A percentile compares a stretch with the other conserved stretches of the same genome.
Conservation (phyloP, 2,888 invertebrate species). For the Drosophila neutralis region DNA sequence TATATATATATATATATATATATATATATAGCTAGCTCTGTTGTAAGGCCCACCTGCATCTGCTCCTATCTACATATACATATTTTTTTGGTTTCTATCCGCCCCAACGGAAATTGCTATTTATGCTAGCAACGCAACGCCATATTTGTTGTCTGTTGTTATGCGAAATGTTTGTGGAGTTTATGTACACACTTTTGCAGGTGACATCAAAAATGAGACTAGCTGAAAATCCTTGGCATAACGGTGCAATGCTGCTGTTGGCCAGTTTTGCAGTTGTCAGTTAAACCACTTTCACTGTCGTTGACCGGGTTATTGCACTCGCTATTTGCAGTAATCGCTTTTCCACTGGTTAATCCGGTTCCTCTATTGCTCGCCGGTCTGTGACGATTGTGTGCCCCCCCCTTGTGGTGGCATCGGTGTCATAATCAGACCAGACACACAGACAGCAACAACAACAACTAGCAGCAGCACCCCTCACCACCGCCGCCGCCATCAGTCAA, state of each 20-base stretch:
- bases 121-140: constrained; percentile 56
- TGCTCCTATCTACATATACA: constrained; percentile 11
- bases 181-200: neutral
- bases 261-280: constrained; percentile 49
- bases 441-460: constrained; percentile 13
- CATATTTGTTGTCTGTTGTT: constrained; percentile 24
- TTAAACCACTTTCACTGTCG: constrained; percentile 77
- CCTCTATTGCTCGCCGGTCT: constrained; percentile 67
- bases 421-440: constrained; percentile 68
- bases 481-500: neutral
- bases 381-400: constrained; percentile 46
- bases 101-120: constrained; percentile 67
- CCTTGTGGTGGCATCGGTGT: constrained; percentile 60
- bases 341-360: constrained; percentile 78
- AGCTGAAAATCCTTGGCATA: constrained; percentile 16
- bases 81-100: constrained; percentile 10
- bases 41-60: constrained; percentile 17
- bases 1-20: constrained; percentile 21
- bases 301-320: constrained; percentile 77
- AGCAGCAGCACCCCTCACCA: neutral
- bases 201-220: neutral
- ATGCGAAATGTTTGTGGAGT: constrained; percentile 1
- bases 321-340: constrained; percentile 58
- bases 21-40: constrained; percentile 11
- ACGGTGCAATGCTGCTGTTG: constrained; percentile 13